A percentile compares a stretch with the other conserved stretches of the same genome.
phyloP scores from a whole-genome alignment of 1,140 invertebrate genomes.

The Camponotus vicinus region DNA sequence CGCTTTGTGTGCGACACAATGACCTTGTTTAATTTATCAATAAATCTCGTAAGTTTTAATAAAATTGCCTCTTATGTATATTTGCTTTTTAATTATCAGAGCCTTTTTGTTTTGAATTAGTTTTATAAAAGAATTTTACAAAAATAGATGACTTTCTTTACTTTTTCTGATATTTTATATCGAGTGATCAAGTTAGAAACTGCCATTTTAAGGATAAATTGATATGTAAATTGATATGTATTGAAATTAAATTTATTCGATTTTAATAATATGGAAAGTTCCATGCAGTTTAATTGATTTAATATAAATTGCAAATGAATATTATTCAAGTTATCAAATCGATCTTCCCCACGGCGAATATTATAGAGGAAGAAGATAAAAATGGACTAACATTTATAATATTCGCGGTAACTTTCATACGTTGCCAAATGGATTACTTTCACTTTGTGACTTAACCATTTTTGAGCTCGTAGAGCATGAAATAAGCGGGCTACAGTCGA shows the following conservation, averaged over 20 bases:
- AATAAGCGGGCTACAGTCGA: not conserved
- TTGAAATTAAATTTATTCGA: not conserved
- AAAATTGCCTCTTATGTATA: no score
- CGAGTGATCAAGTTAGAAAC: not conserved
- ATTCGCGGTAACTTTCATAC: constrained; percentile 27
- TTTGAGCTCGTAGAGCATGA: constrained; percentile 15
- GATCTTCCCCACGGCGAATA: not conserved
- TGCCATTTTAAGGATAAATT: not conserved
- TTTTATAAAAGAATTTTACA: no score
- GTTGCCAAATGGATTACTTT: constrained; percentile 14
- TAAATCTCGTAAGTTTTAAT: not conserved
- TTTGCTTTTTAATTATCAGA: no score
- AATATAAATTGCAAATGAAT: not conserved
- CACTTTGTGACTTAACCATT: constrained; percentile 46
- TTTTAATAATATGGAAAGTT: constrained; percentile 31
- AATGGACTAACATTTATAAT: constrained; percentile 11
- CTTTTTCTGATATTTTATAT: not conserved
- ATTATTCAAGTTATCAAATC: not conserved
- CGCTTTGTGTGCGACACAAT: constrained; percentile 1
- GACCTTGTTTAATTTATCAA: not conserved
- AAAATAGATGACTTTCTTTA: not conserved
- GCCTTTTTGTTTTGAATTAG: no score
- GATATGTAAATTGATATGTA: constrained; percentile 1
- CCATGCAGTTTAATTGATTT: constrained; percentile 1
- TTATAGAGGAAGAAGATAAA: constrained; percentile 3